Conservation (phyloP, 2,797 vertebrate genomes). For the Leptodon cayanensis region DNA sequence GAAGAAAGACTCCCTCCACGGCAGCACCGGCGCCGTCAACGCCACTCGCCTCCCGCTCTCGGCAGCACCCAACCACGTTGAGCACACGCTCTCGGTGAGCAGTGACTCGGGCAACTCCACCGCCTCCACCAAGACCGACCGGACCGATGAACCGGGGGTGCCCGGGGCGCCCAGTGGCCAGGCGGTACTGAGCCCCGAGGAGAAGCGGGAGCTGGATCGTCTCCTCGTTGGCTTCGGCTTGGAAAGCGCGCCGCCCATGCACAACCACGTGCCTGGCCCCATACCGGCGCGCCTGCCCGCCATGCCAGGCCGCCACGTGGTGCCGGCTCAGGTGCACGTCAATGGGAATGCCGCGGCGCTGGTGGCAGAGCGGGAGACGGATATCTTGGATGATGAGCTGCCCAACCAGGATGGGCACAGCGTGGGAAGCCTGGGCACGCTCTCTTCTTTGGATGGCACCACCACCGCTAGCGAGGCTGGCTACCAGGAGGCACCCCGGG, state of each 20-base stretch:
- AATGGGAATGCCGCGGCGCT: conserved; percentile 80
- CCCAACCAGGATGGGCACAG: conserved; percentile 91
- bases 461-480: conserved; percentile 71
- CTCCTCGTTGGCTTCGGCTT: conserved; percentile 90
- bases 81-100: conserved; percentile 95
- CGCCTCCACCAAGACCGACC: conserved; percentile 95
- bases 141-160: conserved; percentile 85
- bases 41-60: conserved; percentile 79
- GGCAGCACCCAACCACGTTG: conserved; percentile 79
- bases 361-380: conserved; percentile 89
- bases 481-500: conserved; percentile 67
- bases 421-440: conserved; percentile 89
- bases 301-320: conserved; percentile 79
- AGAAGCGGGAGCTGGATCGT: conserved; percentile 90
- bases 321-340: conserved; percentile 94
- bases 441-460: conserved; percentile 89
- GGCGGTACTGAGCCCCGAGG: conserved; percentile 80
- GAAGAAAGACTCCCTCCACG: conserved; percentile 92
- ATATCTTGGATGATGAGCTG: conserved; percentile 95
- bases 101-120: conserved; percentile 98
- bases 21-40: conserved; percentile 74
- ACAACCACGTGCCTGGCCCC: conserved; percentile 67
- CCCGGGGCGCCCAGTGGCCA: conserved; percentile 59
- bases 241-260: conserved; percentile 80
- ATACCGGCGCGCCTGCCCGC: background rate